phyloP scores from a whole-genome alignment of 2,888 invertebrate genomes.

The Troilus luridus region DNA sequence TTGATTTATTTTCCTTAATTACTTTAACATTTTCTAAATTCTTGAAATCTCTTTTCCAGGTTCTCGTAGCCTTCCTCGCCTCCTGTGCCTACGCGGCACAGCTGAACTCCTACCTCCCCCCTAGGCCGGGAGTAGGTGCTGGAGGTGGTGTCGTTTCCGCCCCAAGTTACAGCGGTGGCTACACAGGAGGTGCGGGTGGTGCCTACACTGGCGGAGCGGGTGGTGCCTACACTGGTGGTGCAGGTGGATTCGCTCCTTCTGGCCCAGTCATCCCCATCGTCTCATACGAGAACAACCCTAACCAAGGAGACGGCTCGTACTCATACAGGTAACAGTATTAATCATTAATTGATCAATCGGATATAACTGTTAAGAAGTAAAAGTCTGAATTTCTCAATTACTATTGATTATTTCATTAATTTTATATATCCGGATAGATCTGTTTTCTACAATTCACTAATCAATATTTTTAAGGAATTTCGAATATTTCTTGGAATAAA shows the following conservation, averaged over 20 bases:
- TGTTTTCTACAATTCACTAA: too few relatives aligned
- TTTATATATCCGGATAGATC: too few relatives aligned
- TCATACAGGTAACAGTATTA: constrained; percentile 73
- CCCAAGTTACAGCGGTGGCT: constrained; percentile 47
- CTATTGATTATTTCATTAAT: too few relatives aligned
- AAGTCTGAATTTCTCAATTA: background rate
- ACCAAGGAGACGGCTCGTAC: constrained; percentile 76
- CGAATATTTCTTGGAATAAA: too few relatives aligned
- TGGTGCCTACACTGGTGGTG: background rate
- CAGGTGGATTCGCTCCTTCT: constrained; percentile 50
- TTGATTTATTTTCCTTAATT: too few relatives aligned
- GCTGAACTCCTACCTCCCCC: constrained; percentile 63
- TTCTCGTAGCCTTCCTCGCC: background rate
- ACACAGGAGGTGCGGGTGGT: constrained; percentile 38
- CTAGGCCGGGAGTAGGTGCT: constrained; percentile 61
- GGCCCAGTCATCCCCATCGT: constrained; percentile 73
- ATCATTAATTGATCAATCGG: background rate
- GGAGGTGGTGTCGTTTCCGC: constrained; percentile 57
- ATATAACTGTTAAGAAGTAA: background rate
- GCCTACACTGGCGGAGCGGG: background rate
- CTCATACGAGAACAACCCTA: constrained; percentile 74
- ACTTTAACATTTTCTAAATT: too few relatives aligned
- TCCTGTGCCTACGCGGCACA: constrained; percentile 52
- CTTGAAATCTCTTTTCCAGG: background rate
- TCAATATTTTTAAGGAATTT: too few relatives aligned